Percentiles rank a stretch among this genome's conserved stretches.
Conservation (phyloP, 2,113 vertebrate species). For the Spilogale gracilis region DNA sequence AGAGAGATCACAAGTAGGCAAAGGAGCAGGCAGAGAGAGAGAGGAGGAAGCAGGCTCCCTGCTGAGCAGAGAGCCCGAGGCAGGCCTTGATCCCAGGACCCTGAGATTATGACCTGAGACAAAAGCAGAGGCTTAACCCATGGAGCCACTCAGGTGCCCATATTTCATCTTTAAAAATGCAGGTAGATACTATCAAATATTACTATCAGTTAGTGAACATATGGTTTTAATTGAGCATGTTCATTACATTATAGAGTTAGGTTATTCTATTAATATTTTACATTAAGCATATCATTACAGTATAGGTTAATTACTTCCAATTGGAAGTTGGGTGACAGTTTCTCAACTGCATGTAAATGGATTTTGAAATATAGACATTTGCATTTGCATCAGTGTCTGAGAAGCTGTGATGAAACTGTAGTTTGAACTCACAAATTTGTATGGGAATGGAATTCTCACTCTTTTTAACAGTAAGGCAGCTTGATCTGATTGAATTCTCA, state of each 20-base stretch:
- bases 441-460: background rate
- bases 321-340: background rate
- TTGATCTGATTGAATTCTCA: background rate
- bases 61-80: too few relatives aligned
- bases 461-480: background rate
- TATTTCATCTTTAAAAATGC: background rate
- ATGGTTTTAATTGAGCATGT: background rate
- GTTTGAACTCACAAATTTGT: background rate
- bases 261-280: background rate
- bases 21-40: too few relatives aligned
- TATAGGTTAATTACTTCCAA: background rate
- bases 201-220: background rate
- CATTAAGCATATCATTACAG: background rate
- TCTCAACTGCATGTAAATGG: background rate
- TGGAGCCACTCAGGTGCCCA: too few relatives aligned
- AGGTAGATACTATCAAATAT: background rate
- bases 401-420: background rate
- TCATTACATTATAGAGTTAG: background rate
- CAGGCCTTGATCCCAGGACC: too few relatives aligned
- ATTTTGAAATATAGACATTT: background rate
- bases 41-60: too few relatives aligned
- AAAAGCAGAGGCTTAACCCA: too few relatives aligned
- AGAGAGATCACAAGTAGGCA: too few relatives aligned
- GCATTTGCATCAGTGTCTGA: background rate
- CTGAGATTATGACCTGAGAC: too few relatives aligned